Conservation (phyloP, 2,888 invertebrate genomes). For the Lithodes maja region DNA sequence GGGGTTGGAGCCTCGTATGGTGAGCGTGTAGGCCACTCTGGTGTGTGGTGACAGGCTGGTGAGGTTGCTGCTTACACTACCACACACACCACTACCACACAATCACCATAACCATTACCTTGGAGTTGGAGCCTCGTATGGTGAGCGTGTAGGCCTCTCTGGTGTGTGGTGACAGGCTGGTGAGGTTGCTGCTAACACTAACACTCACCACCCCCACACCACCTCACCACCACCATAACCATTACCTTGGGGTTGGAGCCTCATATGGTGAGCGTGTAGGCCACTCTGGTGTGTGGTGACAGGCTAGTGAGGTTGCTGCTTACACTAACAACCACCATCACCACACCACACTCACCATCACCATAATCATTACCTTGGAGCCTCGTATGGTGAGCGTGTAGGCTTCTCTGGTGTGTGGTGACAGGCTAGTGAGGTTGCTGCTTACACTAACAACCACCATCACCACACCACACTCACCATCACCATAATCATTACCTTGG, state of each 20-base stretch:
- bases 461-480: background rate
- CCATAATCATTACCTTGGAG: background rate
- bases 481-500: background rate
- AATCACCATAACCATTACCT: no score
- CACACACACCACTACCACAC: background rate
- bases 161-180: conserved; percentile 38
- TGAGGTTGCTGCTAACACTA: conserved; percentile 3
- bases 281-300: conserved; percentile 37
- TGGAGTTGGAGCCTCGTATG: conserved; percentile 9
- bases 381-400: conserved; percentile 44
- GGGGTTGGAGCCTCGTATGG: conserved; percentile 12
- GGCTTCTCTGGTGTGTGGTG: conserved; percentile 43
- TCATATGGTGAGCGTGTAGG: conserved; percentile 32
- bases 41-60: conserved; percentile 40
- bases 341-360: background rate
- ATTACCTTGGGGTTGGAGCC: background rate
- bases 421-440: no score
- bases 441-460: conserved; percentile 6
- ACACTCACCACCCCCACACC: background rate
- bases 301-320: conserved; percentile 22
- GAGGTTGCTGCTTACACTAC: conserved; percentile 7
- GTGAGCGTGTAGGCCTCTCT: conserved; percentile 44
- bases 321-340: background rate
- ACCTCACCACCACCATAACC: background rate
- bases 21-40: conserved; percentile 39